Percentiles rank a stretch among this genome's conserved stretches.
phyloP scores from a whole-genome alignment of 1,140 invertebrate genomes.

The Pissodes strobi region DNA sequence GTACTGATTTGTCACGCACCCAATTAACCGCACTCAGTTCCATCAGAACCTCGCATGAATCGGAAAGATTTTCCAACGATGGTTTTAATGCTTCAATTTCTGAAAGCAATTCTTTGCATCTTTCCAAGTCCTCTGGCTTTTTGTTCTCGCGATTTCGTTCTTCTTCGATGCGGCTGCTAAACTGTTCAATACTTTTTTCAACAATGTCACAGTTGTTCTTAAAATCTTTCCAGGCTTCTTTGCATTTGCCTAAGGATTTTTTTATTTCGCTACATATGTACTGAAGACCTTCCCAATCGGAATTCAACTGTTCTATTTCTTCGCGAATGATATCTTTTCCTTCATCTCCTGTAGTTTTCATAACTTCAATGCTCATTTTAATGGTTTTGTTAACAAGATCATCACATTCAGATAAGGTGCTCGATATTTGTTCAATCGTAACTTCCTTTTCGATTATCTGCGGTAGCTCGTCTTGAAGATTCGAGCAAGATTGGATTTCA shows the following conservation, averaged over 20 bases:
- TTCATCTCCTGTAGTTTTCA: slow-evolving; percentile 80
- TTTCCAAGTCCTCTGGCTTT: slow-evolving; percentile 76
- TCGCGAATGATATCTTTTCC: slow-evolving; percentile 84
- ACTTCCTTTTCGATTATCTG: slow-evolving; percentile 74
- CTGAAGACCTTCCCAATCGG: slow-evolving; percentile 86
- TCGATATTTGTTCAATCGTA: slow-evolving; percentile 71
- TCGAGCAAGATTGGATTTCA: slow-evolving; percentile 81
- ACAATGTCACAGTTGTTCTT: slow-evolving; percentile 75
- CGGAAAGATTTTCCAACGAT: slow-evolving; percentile 80
- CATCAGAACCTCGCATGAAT: slow-evolving; percentile 84
- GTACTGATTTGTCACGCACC: slow-evolving; percentile 84
- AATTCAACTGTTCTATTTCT: slow-evolving; percentile 82
- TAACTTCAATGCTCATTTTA: slow-evolving; percentile 76
- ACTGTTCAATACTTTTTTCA: slow-evolving; percentile 78
- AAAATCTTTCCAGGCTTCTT: slow-evolving; percentile 87
- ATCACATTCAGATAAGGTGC: slow-evolving; percentile 72
- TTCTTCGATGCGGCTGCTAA: slow-evolving; percentile 67
- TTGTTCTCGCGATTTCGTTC: slow-evolving; percentile 78
- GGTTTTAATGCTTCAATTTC: slow-evolving; percentile 79
- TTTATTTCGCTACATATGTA: slow-evolving; percentile 79
- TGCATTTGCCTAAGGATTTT: slow-evolving; percentile 76
- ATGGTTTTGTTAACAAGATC: slow-evolving; percentile 73
- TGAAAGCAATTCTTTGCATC: slow-evolving; percentile 73
- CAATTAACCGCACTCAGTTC: slow-evolving; percentile 80
- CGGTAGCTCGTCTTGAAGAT: slow-evolving; percentile 81